Evolutionary conservation across 2,113 vertebrate genomes (phyloP).

Genomic region (Albula goreensis): DNA sequence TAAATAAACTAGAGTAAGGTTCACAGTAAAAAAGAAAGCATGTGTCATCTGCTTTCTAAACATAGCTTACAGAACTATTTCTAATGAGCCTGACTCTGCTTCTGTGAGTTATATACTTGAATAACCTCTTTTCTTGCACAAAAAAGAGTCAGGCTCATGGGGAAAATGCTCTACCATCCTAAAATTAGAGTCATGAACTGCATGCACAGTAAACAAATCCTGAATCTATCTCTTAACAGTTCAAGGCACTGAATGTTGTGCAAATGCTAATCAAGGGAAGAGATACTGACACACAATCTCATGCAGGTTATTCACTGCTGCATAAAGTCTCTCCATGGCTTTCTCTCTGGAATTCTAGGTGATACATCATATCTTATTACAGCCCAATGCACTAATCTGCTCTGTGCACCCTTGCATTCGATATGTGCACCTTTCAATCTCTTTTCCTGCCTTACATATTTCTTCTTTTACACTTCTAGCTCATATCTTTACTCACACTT

Average conservation of each 20-base stretch:
- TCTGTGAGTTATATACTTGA: not conserved
- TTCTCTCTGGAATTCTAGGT: not conserved
- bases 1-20: not conserved
- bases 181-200: not conserved
- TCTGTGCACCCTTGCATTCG: too few species aligned
- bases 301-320: too few species aligned
- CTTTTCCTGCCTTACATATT: too few species aligned
- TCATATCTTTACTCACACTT: too few species aligned
- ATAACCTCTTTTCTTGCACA: not conserved
- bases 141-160: too few species aligned
- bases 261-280: too few species aligned
- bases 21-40: not conserved
- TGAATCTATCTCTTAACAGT: not conserved
- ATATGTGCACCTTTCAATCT: too few species aligned
- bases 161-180: not conserved
- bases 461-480: not conserved
- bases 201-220: not conserved
- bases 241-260: not conserved
- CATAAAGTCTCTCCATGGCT: too few species aligned
- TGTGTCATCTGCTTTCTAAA: not conserved
- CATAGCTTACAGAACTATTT: not conserved
- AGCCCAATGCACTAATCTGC: not conserved
- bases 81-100: not conserved
- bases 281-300: too few species aligned
- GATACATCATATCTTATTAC: not conserved